Evolutionary conservation across 1,140 invertebrate genomes (phyloP), one percentile per base, ranked within the genome.

Genomic region (Pararge aegeria): DNA sequence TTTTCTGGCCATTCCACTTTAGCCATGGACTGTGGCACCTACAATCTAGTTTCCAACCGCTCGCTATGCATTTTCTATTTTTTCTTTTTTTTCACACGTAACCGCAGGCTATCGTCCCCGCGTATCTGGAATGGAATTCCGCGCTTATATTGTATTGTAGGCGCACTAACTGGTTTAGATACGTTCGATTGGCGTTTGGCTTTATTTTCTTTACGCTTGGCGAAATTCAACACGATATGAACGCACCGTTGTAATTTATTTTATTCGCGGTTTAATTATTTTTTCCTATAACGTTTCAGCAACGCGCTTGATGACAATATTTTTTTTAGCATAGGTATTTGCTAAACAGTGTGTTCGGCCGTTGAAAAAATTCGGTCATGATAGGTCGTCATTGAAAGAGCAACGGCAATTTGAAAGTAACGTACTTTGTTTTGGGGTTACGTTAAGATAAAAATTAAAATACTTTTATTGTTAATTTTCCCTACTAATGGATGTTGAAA

Each of bases 31-130:
- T 12, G 13, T 6, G 38, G 13, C 16, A 19, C 37, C 49, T 54
- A 61, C 34, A 54, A 53, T 61, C 30, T 62, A 62, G 60, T 55
- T 62, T 62, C 55, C 53, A 62, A 62, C 60, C 61, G 55, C 49
- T 40, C 50, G 29, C 37, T 55, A 42, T 49, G 37, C 19, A 27
- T 56, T 34, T 70, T 34, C 7, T 12, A 12, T 34, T 34, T 56
- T 67, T 57, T 52, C 37, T 38, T 50, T 55, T 27, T 53, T 70
- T 68, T 59, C 61, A 42, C 66, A 64, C 54, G 55, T 53, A 63
- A 73, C 71, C 66, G 68, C 68, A 57, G 59, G 52, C 68, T 70
- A 62, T 67, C 49, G 63, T 69, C 66, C 68, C 48, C 55, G 58
- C 37, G 50, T 62, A 61, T 65, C 73, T 64, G 61, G 61, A 63